Evolutionary conservation across 2,113 vertebrate genomes (phyloP).

Genomic region (Aspidoscelis tigris): DNA sequence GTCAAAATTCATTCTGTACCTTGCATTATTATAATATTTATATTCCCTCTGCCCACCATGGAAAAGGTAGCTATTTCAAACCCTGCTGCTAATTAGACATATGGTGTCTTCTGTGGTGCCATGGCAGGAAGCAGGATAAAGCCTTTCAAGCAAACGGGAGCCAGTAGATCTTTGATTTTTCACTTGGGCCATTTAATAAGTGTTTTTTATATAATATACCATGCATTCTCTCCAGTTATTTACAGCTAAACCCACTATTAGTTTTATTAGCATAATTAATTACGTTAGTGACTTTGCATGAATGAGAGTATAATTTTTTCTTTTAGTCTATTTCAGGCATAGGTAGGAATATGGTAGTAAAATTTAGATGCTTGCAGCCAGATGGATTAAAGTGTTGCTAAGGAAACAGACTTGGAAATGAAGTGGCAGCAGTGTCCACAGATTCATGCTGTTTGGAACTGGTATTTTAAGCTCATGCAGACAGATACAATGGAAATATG

Average conservation of each 20-base stretch:
- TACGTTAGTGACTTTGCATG: slow-evolving; percentile 46
- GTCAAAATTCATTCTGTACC: slow-evolving; percentile 24
- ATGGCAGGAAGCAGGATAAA: not conserved
- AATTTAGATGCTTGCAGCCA: slow-evolving; percentile 68
- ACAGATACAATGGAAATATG: slow-evolving; percentile 52
- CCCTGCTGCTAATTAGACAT: slow-evolving; percentile 15
- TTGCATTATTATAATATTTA: not conserved
- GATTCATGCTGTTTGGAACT: slow-evolving; percentile 65
- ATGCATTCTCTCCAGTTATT: slow-evolving; percentile 33
- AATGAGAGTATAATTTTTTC: slow-evolving; percentile 65
- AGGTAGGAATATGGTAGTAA: slow-evolving; percentile 64
- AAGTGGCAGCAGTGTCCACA: slow-evolving; percentile 67
- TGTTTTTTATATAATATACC: not conserved
- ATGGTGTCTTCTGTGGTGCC: not conserved
- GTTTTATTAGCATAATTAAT: slow-evolving; percentile 43
- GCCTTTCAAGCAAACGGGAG: not conserved
- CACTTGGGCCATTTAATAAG: not conserved
- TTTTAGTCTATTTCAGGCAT: slow-evolving; percentile 57
- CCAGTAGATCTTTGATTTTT: not conserved
- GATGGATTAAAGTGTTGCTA: slow-evolving; percentile 73
- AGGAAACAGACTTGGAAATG: slow-evolving; percentile 72
- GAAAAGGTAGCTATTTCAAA: not conserved
- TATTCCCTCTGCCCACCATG: not conserved
- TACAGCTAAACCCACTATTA: slow-evolving; percentile 27
- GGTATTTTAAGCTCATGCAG: slow-evolving; percentile 66